Evolutionary conservation across 2,797 vertebrate genomes (phyloP).

Genomic region (Ptychadena robeensis): DNA sequence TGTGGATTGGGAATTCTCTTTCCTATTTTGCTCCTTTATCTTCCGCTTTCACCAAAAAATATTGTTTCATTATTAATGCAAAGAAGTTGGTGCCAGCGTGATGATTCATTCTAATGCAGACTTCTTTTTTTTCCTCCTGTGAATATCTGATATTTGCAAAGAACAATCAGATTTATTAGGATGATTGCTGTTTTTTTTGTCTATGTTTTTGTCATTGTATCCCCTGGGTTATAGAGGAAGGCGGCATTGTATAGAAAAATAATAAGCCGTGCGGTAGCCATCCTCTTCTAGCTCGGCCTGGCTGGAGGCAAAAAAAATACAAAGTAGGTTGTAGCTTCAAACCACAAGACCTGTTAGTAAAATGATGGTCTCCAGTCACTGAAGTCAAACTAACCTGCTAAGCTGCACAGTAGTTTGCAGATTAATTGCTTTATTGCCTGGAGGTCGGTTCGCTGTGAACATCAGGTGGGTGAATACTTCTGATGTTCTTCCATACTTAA

Average conservation of each 20-base stretch:
- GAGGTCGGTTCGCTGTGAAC: no score
- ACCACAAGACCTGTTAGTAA: not conserved
- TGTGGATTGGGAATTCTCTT: conserved; percentile 63
- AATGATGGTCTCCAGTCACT: no score
- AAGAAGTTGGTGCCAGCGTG: conserved; percentile 70
- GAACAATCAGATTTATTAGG: conserved; percentile 64
- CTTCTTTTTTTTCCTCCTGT: conserved; percentile 68
- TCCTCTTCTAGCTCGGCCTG: not conserved
- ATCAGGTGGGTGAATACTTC: no score
- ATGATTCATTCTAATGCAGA: conserved; percentile 74
- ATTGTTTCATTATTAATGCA: conserved; percentile 73
- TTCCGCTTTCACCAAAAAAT: conserved; percentile 63
- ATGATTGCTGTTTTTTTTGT: conserved; percentile 5
- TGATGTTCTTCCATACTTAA: no score
- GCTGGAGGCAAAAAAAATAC: not conserved
- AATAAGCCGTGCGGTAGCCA: not conserved
- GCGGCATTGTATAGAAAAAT: not conserved
- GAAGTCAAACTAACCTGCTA: no score
- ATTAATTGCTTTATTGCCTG: no score
- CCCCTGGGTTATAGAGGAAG: not conserved
- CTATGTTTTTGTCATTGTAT: not conserved
- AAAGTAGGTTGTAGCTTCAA: not conserved
- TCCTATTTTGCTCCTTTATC: conserved; percentile 46
- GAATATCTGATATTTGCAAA: conserved; percentile 75
- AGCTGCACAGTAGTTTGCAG: no score